phyloP scores from a whole-genome alignment of 2,113 vertebrate species.

The Nesogale talazaci region DNA sequence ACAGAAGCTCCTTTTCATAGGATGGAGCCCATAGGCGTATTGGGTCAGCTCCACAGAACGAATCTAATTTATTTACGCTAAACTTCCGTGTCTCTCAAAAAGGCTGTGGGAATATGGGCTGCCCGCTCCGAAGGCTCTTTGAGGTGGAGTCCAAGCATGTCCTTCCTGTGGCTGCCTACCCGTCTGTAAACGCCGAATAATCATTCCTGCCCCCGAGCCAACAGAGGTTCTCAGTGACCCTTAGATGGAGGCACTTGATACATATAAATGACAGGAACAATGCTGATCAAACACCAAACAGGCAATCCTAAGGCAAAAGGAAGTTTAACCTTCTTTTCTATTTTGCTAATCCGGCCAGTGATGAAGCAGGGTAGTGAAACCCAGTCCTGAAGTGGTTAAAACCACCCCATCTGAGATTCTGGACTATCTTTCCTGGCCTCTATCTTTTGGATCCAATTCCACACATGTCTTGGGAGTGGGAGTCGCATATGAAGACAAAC shows the following conservation, averaged over 20 bases:
- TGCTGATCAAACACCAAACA: constrained; percentile 53
- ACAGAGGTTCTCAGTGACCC: constrained; percentile 61
- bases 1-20: not conserved
- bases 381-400: constrained; percentile 53
- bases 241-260: constrained; percentile 63
- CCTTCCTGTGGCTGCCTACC: constrained; percentile 62
- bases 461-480: constrained; percentile 42
- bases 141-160: constrained; percentile 70
- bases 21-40: not conserved
- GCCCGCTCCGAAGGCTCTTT: constrained; percentile 49
- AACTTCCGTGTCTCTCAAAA: constrained; percentile 51
- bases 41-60: not conserved
- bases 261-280: constrained; percentile 46
- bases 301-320: constrained; percentile 52
- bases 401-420: constrained; percentile 15
- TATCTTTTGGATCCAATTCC: constrained; percentile 71
- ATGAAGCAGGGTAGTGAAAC: constrained; percentile 33
- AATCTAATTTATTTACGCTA: constrained; percentile 53
- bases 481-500: constrained; percentile 50
- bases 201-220: constrained; percentile 70
- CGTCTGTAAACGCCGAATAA: constrained; percentile 74
- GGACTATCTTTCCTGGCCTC: constrained; percentile 42
- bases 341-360: constrained; percentile 37
- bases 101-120: constrained; percentile 50
- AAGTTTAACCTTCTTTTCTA: constrained; percentile 12